Conservation (phyloP, 2,888 invertebrate species). For the Trachelus tabidus region DNA sequence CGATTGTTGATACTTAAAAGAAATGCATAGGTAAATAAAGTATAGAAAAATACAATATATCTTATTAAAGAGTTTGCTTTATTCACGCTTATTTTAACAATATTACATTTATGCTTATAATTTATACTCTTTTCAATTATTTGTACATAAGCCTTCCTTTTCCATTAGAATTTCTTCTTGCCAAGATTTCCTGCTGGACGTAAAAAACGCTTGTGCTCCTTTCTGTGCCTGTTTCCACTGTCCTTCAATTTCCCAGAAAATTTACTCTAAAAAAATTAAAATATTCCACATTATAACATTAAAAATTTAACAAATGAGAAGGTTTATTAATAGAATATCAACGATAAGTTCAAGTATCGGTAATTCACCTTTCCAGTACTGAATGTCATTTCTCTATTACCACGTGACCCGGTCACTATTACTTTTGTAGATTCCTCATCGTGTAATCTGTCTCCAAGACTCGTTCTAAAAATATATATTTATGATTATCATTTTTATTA, state of each 20-base stretch:
- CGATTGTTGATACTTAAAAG: background rate
- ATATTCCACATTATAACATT: background rate
- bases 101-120: background rate
- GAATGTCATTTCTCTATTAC: conserved; percentile 86
- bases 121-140: background rate
- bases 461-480: conserved; percentile 68
- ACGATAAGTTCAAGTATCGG: background rate
- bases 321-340: background rate
- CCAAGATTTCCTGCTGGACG: conserved; percentile 68
- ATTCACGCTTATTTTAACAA: background rate
- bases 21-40: background rate
- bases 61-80: background rate
- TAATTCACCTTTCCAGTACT: conserved; percentile 69
- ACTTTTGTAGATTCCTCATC: conserved; percentile 70
- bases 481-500: background rate
- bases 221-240: conserved; percentile 74
- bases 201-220: conserved; percentile 77
- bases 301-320: background rate
- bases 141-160: background rate
- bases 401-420: conserved; percentile 71
- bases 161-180: conserved; percentile 39
- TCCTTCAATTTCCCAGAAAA: conserved; percentile 66
- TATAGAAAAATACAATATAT: background rate
- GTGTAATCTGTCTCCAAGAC: conserved; percentile 79
- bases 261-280: conserved; percentile 12